phyloP scores from a whole-genome alignment of 1,140 invertebrate species.

The Mesaphorura yosii region DNA sequence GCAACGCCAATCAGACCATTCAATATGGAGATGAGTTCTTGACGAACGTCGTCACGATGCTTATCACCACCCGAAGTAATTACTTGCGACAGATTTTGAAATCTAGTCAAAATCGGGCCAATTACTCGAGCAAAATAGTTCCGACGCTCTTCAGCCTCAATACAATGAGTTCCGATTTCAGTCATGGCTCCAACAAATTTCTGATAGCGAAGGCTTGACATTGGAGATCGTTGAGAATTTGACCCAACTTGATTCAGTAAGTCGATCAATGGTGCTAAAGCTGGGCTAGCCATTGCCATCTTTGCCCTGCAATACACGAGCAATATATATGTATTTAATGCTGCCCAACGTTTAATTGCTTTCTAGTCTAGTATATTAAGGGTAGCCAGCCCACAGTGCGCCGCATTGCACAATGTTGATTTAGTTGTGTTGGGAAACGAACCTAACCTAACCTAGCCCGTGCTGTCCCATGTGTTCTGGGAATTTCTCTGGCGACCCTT shows the following conservation, averaged over 20 bases:
- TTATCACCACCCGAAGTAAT: too few relatives aligned
- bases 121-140: conserved; percentile 44
- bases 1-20: conserved; percentile 21
- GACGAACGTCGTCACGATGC: conserved; percentile 47
- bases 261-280: conserved; percentile 16
- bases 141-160: conserved; percentile 33
- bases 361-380: too few relatives aligned
- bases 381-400: too few relatives aligned
- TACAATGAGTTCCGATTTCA: conserved; percentile 38
- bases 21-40: conserved; percentile 35
- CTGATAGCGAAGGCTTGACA: conserved; percentile 20
- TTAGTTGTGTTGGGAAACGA: too few relatives aligned
- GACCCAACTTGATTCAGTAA: conserved; percentile 24
- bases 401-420: too few relatives aligned
- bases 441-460: too few relatives aligned
- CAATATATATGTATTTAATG: neutral
- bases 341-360: too few relatives aligned
- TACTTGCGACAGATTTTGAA: conserved; percentile 37
- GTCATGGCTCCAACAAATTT: conserved; percentile 38
- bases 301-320: conserved; percentile 16
- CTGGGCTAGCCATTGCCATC: conserved; percentile 22
- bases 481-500: too few relatives aligned
- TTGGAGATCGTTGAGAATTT: conserved; percentile 21
- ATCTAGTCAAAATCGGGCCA: conserved; percentile 47
- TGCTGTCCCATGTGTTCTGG: too few relatives aligned